phyloP scores from a whole-genome alignment of 2,888 invertebrate genomes.

The Polydrusus pterygomalis region DNA sequence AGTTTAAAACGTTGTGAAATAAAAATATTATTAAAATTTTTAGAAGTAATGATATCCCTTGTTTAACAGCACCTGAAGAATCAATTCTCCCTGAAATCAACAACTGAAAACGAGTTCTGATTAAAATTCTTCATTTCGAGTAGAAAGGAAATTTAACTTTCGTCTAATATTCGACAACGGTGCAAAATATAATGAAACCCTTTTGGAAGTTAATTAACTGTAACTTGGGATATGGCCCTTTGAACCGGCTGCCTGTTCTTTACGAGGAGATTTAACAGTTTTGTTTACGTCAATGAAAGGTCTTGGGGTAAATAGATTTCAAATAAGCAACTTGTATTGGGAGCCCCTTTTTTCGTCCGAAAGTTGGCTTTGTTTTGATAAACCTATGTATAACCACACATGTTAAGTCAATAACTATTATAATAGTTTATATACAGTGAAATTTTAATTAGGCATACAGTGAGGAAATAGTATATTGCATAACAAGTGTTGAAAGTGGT shows the following conservation, averaged over 20 bases:
- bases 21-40: too few species aligned
- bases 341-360: background rate
- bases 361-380: too few species aligned
- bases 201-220: conserved; percentile 22
- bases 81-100: background rate
- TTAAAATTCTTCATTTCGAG: background rate
- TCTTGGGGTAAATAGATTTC: conserved; percentile 1
- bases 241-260: conserved; percentile 19
- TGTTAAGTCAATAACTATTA: too few species aligned
- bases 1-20: too few species aligned
- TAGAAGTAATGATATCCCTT: too few species aligned
- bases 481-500: too few species aligned
- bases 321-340: background rate
- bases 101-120: background rate
- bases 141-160: conserved; percentile 2
- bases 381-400: too few species aligned
- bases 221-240: conserved; percentile 11
- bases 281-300: conserved; percentile 7
- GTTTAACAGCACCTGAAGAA: too few species aligned
- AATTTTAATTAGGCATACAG: too few species aligned
- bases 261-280: conserved; percentile 11
- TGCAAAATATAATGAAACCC: conserved; percentile 19
- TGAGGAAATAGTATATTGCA: too few species aligned
- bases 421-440: too few species aligned
- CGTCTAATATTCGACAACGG: conserved; percentile 7